These are phyloP conservation scores for Schrankia costaestrigalis DNA, from an alignment of 2,888 invertebrate species.

Conservation along the genomic window DNA sequence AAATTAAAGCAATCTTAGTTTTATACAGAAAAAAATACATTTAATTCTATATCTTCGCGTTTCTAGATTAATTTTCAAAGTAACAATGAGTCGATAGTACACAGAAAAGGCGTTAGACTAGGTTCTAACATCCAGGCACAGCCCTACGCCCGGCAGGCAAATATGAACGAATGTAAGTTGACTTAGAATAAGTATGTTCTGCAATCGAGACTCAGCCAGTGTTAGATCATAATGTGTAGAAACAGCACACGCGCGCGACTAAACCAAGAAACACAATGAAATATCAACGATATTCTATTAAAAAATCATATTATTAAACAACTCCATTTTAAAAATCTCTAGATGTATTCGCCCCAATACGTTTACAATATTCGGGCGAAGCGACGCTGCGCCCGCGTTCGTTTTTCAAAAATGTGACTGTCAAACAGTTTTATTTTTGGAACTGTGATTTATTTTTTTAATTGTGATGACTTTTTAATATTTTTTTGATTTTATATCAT, in stretches of 20 bases:
- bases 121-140: constrained; percentile 61
- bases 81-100: no score
- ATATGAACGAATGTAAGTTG: constrained; percentile 82
- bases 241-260: constrained; percentile 76
- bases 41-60: no score
- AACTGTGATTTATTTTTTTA: constrained; percentile 28
- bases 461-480: constrained; percentile 27
- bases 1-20: no score
- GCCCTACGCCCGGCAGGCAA: constrained; percentile 79
- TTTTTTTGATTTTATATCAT: constrained; percentile 26
- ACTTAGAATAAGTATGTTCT: constrained; percentile 81
- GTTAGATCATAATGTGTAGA: constrained; percentile 81
- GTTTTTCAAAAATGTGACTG: constrained; percentile 47
- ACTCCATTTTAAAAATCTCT: constrained; percentile 21
- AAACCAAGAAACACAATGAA: constrained; percentile 61
- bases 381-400: constrained; percentile 24
- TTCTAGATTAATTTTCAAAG: no score
- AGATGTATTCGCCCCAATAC: constrained; percentile 41
- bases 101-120: constrained; percentile 30
- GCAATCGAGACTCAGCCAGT: constrained; percentile 78
- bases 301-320: constrained; percentile 32
- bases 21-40: no score
- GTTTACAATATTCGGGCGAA: constrained; percentile 28
- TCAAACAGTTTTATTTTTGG: constrained; percentile 35
- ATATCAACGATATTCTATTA: constrained; percentile 38